Base-by-base conservation (phyloP, 1,140 invertebrate species). In the Globodera rostochiensis region DNA sequence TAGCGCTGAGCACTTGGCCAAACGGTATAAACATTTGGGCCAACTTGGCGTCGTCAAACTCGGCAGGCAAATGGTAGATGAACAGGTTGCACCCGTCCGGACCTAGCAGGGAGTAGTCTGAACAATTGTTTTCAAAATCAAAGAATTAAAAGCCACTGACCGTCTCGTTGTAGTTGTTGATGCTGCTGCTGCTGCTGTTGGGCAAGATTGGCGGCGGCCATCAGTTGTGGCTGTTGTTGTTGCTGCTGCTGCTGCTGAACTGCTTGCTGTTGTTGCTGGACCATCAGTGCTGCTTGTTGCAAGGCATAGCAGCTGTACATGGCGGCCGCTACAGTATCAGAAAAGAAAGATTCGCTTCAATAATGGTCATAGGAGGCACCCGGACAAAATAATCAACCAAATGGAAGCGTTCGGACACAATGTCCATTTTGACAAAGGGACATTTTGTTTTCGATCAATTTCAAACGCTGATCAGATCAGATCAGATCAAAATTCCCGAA, bases 11-110 rank as follows among this genome's bases (percentile, higher is more conserved):
- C 88, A 99, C 96, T 91, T 96, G 97, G 85, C 97, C 97, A 91
- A 99, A 99, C 71, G 97, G 96, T 87, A 97, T 93, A 92, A 99
- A 99, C 96, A 99, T 98, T 92, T 98, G 96, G 93, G 97, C 98
- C 88, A 99, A 93, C 91, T 99, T 97, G 75, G 94, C 93, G 91
- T 99, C 97, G 45, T 96, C 96, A 91, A 98, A 99, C 92, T 99
- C 97, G 92, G 98, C 96, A 78, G 97, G 97, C 91, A 99, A 93
- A 92, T 99, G 97, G 92, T 99, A 99, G 91, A 99, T 99, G 93
- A 99, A 99, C 83, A 99, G 93, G 92, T 99, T 99, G 93, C 97
- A 99, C 90, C 97, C 97, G 92, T 99, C 97, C 84, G 97, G 97
- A 45, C 81, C 81, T 15, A 80, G 53, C 79, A 82, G 77, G 19